phyloP scores from a whole-genome alignment of 35 echinoderm and acorn worm species.

The Ophioderma brevispina region DNA sequence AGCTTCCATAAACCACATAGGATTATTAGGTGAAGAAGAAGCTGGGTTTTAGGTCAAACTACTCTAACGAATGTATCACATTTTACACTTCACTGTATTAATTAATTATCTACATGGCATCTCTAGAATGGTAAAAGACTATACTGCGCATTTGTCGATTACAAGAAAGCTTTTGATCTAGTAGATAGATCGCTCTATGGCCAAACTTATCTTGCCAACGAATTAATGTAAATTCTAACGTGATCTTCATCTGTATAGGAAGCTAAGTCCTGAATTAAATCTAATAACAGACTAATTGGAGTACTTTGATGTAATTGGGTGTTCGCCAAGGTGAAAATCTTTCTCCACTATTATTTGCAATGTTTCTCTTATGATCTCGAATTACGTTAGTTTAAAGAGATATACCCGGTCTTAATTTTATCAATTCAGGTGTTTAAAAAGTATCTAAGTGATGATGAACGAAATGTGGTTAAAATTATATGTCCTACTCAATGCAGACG shows the following conservation, averaged over 20 bases:
- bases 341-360: constrained; percentile 55
- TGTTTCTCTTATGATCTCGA: constrained; percentile 64
- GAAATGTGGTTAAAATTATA: constrained; percentile 30
- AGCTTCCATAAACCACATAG: constrained; percentile 10
- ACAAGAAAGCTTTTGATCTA: constrained; percentile 64
- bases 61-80: constrained; percentile 60
- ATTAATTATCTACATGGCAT: constrained; percentile 53
- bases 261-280: constrained; percentile 61
- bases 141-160: constrained; percentile 68
- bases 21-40: constrained; percentile 31
- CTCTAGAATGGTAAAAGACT: constrained; percentile 36
- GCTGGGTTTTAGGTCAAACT: constrained; percentile 40
- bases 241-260: constrained; percentile 51
- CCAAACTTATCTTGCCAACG: constrained; percentile 41
- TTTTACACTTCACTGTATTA: constrained; percentile 10
- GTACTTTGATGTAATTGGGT: constrained; percentile 59
- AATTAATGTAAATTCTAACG: constrained; percentile 67
- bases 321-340: constrained; percentile 67
- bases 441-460: constrained; percentile 40
- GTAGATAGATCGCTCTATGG: constrained; percentile 47
- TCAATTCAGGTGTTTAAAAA: neutral
- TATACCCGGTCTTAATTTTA: constrained; percentile 7
- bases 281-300: constrained; percentile 9
- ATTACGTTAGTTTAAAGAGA: neutral
- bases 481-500: neutral